A percentile compares a stretch with the other conserved stretches of the same genome.
Evolutionary conservation across 1,140 invertebrate species (phyloP).

Genomic region (Metopolophium dirhodum): DNA sequence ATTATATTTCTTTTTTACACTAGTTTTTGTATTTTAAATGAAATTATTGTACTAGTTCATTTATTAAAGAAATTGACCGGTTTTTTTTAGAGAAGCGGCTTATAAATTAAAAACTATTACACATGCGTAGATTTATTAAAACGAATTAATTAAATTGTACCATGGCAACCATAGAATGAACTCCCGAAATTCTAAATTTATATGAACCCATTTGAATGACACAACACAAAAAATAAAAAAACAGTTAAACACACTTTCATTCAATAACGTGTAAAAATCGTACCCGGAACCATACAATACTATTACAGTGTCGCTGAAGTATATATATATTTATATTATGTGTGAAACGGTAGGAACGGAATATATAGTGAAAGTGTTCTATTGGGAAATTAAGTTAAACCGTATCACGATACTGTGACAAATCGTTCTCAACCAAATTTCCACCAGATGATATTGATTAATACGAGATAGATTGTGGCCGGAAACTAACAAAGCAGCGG

Average conservation of each 20-base stretch:
- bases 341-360: background rate
- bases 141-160: slow-evolving; percentile 20
- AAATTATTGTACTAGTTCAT: background rate
- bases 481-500: background rate
- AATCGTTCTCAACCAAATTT: slow-evolving; percentile 32
- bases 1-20: background rate
- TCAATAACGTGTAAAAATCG: slow-evolving; percentile 3
- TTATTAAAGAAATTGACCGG: background rate
- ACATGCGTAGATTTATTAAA: background rate
- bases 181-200: slow-evolving; percentile 10
- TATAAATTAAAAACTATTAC: slow-evolving; percentile 20
- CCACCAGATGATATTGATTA: slow-evolving; percentile 10
- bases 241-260: slow-evolving; percentile 19
- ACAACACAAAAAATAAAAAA: background rate
- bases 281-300: slow-evolving; percentile 28
- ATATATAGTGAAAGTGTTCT: slow-evolving; percentile 46
- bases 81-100: background rate
- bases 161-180: slow-evolving; percentile 2
- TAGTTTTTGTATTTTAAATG: background rate
- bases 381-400: slow-evolving; percentile 55
- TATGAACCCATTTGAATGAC: slow-evolving; percentile 27
- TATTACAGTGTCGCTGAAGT: background rate
- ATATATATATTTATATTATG: background rate
- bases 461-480: background rate
- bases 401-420: slow-evolving; percentile 35